Evolutionary conservation across 2,888 invertebrate genomes (phyloP), one percentile per base, ranked within the genome.

Genomic region (Serrognathus titanus): DNA sequence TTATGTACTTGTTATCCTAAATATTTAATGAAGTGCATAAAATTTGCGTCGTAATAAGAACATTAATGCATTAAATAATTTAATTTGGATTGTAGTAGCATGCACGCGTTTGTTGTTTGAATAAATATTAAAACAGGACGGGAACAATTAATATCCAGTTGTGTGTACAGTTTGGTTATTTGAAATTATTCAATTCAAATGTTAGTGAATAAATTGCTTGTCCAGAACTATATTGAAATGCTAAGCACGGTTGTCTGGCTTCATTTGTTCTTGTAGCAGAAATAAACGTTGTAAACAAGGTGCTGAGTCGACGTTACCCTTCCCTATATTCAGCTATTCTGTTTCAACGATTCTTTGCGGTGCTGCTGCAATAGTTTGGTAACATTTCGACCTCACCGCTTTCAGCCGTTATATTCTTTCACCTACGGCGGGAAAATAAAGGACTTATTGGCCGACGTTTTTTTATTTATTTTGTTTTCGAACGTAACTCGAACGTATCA

Each of bases 231-330:
- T 53, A 58, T 53, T 58, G 54, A 46, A 54, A 58, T 58, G 54
- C 58, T 47, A 55, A 58, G 51, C 58, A 58, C 58, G 58, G 58
- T 58, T 58, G 58, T 54, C 54, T 58, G 51, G 58, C 51, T 53
- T 58, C 58, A 58, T 58, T 58, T 58, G 54, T 58, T 58, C 53
- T 58, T 58, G 53, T 58, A 54, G 54, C 46, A 58, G 58, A 58
- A 58, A 58, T 58, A 43, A 43, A 43, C 43, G 43, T 43, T 43
- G 43, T 43, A 58, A 58, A 58, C 58, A 58, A 49, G 53, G 58
- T 54, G 58, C 58, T 58, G 58, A 58, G 54, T 58, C 58, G 51
- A 54, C 53, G 43, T 43, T 43, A 43, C 43, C 43, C 13, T 11
- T 13, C 43, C 16, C 13, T 13, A 43, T 43, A 43, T 43, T 43